A percentile compares a stretch with the other conserved stretches of the same genome.
Evolutionary conservation across 1,140 invertebrate genomes (phyloP).

Genomic region (Ericerus pela): DNA sequence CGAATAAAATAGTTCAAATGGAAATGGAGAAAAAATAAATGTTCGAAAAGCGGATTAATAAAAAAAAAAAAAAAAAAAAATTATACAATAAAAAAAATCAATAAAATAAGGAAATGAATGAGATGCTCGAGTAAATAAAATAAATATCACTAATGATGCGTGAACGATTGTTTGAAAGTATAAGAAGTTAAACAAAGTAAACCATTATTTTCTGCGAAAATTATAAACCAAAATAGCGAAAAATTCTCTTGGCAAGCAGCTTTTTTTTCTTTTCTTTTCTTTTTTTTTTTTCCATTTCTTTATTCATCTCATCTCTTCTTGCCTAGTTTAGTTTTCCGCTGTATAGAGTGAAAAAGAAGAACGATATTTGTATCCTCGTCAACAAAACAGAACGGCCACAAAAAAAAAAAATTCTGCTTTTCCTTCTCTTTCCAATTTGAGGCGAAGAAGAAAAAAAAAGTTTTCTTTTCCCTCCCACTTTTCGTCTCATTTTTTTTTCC

Average conservation of each 20-base stretch:
- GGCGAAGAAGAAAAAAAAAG: no score
- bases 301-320: constrained; percentile 4
- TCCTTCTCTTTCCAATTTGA: neutral
- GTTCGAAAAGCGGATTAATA: neutral
- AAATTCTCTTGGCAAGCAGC: constrained; percentile 11
- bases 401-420: constrained; percentile 8
- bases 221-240: constrained; percentile 9
- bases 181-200: constrained; percentile 9
- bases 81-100: neutral
- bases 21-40: neutral
- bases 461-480: neutral
- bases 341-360: no score
- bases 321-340: no score
- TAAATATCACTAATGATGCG: constrained; percentile 7
- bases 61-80: neutral
- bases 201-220: constrained; percentile 1
- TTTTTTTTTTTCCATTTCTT: no score
- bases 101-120: neutral
- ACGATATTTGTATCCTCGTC: no score
- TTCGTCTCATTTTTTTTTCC: constrained; percentile 4
- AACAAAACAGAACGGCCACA: no score
- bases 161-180: constrained; percentile 9
- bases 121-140: neutral
- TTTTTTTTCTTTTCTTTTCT: no score
- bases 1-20: neutral